phyloP scores from a whole-genome alignment of 2,888 invertebrate species.

The Melinopterus prodromus region DNA sequence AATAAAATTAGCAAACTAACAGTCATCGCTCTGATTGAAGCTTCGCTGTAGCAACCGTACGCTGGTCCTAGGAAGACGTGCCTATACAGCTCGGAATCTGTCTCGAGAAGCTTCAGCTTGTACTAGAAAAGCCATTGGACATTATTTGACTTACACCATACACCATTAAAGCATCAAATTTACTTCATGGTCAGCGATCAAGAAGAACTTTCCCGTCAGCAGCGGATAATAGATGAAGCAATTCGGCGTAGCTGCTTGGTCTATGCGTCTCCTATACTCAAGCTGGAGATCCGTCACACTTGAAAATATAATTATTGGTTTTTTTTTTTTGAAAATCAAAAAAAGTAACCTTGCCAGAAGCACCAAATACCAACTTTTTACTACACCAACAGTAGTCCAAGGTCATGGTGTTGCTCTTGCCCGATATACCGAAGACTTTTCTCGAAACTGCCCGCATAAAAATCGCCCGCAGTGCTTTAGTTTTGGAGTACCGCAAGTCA shows the following conservation, averaged over 20 bases:
- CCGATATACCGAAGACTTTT: background rate
- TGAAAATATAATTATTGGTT: background rate
- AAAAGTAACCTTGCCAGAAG: background rate
- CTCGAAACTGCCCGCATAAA: background rate
- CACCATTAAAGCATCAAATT: conserved; percentile 6
- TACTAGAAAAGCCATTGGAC: conserved; percentile 59
- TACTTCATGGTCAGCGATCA: conserved; percentile 72
- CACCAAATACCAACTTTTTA: background rate
- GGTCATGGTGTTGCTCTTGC: background rate
- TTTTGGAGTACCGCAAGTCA: background rate
- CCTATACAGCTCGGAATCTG: conserved; percentile 70
- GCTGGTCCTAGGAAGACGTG: conserved; percentile 75
- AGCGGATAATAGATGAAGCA: conserved; percentile 62
- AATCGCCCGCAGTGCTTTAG: background rate
- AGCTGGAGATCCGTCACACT: conserved; percentile 32
- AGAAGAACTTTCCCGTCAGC: conserved; percentile 55
- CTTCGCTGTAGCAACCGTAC: conserved; percentile 62
- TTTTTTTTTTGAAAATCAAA: background rate
- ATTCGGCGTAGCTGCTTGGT: conserved; percentile 70
- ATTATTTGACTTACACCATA: conserved; percentile 11
- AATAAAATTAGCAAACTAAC: conserved; percentile 19
- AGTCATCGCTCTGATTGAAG: conserved; percentile 32
- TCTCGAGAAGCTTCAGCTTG: conserved; percentile 75
- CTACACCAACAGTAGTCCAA: background rate
- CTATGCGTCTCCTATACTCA: conserved; percentile 64